Percentiles rank a stretch among this genome's conserved stretches.
Conservation (phyloP, 2,888 invertebrate species). For the Cerastoderma edule region DNA sequence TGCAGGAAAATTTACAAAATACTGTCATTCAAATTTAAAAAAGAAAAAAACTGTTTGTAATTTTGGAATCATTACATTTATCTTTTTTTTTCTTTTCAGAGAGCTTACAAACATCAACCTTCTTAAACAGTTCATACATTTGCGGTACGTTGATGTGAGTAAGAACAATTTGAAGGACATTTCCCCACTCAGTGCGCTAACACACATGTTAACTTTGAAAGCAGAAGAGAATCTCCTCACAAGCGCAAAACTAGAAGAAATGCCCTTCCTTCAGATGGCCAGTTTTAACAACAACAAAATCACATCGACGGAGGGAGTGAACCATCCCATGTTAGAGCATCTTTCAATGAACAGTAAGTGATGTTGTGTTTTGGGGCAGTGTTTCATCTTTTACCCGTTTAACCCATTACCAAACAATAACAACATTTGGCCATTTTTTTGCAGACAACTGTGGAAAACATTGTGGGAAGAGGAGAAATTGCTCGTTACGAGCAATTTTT, state of each 20-base stretch:
- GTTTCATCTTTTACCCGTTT: too few relatives aligned
- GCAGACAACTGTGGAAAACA: too few relatives aligned
- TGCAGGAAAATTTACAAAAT: too few relatives aligned
- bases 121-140: slow-evolving; percentile 81
- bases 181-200: slow-evolving; percentile 79
- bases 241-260: slow-evolving; percentile 78
- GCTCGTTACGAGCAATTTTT: too few relatives aligned
- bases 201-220: slow-evolving; percentile 82
- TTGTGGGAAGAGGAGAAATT: too few relatives aligned
- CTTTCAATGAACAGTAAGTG: slow-evolving; percentile 82
- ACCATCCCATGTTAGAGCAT: slow-evolving; percentile 82
- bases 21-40: too few relatives aligned
- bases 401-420: too few relatives aligned
- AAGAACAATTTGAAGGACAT: slow-evolving; percentile 82
- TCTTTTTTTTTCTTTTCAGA: slow-evolving; percentile 68
- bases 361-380: too few relatives aligned
- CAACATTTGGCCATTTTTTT: too few relatives aligned
- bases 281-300: slow-evolving; percentile 82
- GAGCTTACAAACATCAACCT: slow-evolving; percentile 81
- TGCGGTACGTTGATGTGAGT: slow-evolving; percentile 83
- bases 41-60: too few relatives aligned
- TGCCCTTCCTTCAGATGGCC: slow-evolving; percentile 82
- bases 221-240: slow-evolving; percentile 81
- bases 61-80: too few relatives aligned
- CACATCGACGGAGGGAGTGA: slow-evolving; percentile 79